A percentile compares a stretch with the other conserved stretches of the same genome.
phyloP scores from a whole-genome alignment of 1,140 invertebrate genomes.

The Macrotrachela quadricornifera region DNA sequence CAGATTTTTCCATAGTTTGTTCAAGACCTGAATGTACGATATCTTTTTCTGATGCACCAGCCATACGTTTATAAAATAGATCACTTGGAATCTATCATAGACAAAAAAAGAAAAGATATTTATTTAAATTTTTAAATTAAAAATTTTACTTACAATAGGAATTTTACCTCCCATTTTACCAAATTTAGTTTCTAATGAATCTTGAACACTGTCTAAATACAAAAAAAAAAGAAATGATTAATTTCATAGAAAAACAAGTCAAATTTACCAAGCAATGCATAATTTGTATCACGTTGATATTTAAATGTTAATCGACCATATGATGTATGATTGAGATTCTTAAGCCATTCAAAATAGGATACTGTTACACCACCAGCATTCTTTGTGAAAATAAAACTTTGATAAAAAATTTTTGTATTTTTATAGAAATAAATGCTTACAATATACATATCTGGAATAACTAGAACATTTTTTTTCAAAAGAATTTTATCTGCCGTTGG shows the following conservation, averaged over 20 bases:
- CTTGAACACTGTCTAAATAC: conserved; percentile 73
- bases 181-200: conserved; percentile 87
- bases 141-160: conserved; percentile 62
- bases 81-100: no score
- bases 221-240: no score
- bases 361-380: conserved; percentile 98
- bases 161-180: conserved; percentile 77
- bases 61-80: no score
- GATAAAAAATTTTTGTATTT: no score
- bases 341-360: conserved; percentile 99
- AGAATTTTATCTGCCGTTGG: conserved; percentile 87
- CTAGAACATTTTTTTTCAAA: conserved; percentile 72
- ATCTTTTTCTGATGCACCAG: conserved; percentile 90
- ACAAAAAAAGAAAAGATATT: conserved; percentile 46
- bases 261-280: conserved; percentile 74
- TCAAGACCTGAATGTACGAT: conserved; percentile 97
- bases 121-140: conserved; percentile 79
- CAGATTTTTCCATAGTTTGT: conserved; percentile 94
- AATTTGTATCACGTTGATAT: conserved; percentile 93
- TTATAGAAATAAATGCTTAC: no score
- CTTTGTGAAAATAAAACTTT: background rate
- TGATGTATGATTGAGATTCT: conserved; percentile 96
- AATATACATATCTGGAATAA: conserved; percentile 60
- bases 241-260: no score
- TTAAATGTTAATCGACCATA: conserved; percentile 96